phyloP scores from a whole-genome alignment of 2,797 vertebrate genomes.

The Pangasius sanitwongsei region DNA sequence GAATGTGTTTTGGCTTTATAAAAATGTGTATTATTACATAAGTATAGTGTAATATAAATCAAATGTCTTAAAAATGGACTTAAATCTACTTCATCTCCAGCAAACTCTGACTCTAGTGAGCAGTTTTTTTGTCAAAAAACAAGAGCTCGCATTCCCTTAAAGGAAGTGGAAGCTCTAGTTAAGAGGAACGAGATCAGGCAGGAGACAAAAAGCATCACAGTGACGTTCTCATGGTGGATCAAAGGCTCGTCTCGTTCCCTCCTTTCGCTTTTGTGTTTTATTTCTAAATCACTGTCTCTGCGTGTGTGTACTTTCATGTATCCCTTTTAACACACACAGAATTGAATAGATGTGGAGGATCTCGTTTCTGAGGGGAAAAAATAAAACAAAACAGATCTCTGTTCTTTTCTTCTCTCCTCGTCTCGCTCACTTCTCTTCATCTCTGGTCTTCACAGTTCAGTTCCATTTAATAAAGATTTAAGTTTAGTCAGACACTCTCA shows the following conservation, averaged over 20 bases:
- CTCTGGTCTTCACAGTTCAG: not conserved
- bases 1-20: not conserved
- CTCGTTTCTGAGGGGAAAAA: not conserved
- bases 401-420: not conserved
- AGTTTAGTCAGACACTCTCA: not conserved
- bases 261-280: slow-evolving; percentile 32
- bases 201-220: slow-evolving; percentile 35
- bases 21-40: not conserved
- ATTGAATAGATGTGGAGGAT: not conserved
- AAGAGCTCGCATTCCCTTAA: not conserved
- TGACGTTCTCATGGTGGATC: slow-evolving; percentile 49
- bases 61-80: not conserved
- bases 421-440: not conserved
- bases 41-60: not conserved
- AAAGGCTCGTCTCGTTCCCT: slow-evolving; percentile 38
- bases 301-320: slow-evolving; percentile 40
- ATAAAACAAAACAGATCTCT: not conserved
- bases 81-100: not conserved
- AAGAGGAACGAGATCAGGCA: slow-evolving; percentile 20
- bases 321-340: slow-evolving; percentile 23
- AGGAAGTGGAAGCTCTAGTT: not conserved
- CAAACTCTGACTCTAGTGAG: not conserved
- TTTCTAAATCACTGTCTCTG: slow-evolving; percentile 33
- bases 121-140: too few relatives aligned
- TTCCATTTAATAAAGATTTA: not conserved